A percentile compares a stretch with the other conserved stretches of the same genome.
phyloP scores from a whole-genome alignment of 2,888 invertebrate species.

The Pecten maximus region DNA sequence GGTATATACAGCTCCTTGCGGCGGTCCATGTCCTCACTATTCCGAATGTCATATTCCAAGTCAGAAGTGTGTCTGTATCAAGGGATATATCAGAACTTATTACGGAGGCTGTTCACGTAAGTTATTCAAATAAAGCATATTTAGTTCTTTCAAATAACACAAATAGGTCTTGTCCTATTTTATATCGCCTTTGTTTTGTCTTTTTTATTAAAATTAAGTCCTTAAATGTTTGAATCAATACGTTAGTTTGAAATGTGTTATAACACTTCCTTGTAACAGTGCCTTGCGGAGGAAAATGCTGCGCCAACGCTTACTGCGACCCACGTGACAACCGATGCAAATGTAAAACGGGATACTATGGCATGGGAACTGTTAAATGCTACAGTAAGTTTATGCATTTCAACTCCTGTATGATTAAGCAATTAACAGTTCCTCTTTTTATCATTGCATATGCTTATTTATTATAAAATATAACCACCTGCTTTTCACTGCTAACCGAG shows the following conservation, averaged over 20 bases:
- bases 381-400: not conserved
- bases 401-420: not conserved
- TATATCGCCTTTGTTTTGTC: no score
- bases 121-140: not conserved
- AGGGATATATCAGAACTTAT: not conserved
- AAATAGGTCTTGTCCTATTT: not conserved
- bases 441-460: no score
- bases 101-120: not conserved
- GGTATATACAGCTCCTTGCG: not conserved
- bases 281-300: not conserved
- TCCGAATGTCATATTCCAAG: not conserved
- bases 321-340: not conserved
- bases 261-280: not conserved
- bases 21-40: not conserved
- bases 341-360: not conserved
- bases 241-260: not conserved
- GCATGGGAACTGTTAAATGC: not conserved
- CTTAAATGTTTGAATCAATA: no score
- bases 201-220: no score
- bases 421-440: no score
- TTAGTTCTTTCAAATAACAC: not conserved
- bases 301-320: not conserved
- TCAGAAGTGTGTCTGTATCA: not conserved
- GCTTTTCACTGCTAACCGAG: no score
- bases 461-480: no score